Evolutionary conservation across 2,113 vertebrate species (phyloP).

Genomic region (Halcyon malimbica): DNA sequence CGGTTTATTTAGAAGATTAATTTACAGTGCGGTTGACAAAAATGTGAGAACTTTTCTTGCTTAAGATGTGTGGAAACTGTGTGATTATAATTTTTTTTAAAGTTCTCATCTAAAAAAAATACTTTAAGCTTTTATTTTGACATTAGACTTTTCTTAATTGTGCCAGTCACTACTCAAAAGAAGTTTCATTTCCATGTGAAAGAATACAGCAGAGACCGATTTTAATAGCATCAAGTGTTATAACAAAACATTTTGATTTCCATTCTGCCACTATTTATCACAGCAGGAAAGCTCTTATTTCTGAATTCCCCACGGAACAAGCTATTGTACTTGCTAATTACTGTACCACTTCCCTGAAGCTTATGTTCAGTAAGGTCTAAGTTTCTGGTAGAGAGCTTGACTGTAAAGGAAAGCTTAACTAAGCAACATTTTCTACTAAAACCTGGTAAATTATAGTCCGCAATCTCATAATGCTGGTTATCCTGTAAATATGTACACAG

Average conservation of each 20-base stretch:
- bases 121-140: slow-evolving; percentile 6
- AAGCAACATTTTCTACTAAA: background rate
- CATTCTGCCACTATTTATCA: slow-evolving; percentile 25
- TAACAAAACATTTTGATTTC: slow-evolving; percentile 57
- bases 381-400: slow-evolving; percentile 22
- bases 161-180: slow-evolving; percentile 6
- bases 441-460: background rate
- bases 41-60: background rate
- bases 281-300: slow-evolving; percentile 55
- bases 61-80: background rate
- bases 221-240: slow-evolving; percentile 43
- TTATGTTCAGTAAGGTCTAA: slow-evolving; percentile 39
- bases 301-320: slow-evolving; percentile 44
- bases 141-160: slow-evolving; percentile 32
- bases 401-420: background rate
- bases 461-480: background rate
- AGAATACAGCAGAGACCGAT: slow-evolving; percentile 38
- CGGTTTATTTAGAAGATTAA: background rate
- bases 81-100: background rate
- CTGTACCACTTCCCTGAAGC: slow-evolving; percentile 32
- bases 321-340: slow-evolving; percentile 61
- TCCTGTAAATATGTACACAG: background rate
- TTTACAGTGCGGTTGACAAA: background rate
- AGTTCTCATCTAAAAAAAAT: background rate
- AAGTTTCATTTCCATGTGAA: slow-evolving; percentile 21